phyloP scores from a whole-genome alignment of 2,888 invertebrate genomes.

The Pristionchus fissidentatus region DNA sequence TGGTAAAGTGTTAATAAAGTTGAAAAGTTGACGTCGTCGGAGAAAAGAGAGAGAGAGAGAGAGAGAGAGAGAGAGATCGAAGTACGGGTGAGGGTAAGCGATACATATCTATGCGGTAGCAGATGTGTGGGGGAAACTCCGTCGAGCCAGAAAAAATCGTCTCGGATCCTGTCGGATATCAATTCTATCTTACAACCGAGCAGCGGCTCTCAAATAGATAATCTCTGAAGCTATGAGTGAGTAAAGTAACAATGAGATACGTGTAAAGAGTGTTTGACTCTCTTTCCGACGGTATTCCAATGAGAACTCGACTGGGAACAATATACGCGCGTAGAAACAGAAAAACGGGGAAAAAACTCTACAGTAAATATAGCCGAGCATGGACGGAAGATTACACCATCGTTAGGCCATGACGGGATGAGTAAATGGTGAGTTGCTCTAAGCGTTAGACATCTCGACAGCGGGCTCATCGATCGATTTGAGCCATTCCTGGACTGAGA shows the following conservation, averaged over 20 bases:
- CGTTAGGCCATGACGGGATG: no score
- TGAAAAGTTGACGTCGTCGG: background rate
- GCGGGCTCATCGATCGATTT: conserved; percentile 31
- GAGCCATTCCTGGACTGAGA: conserved; percentile 48
- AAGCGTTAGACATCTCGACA: conserved; percentile 18
- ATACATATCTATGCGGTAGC: conserved; percentile 22
- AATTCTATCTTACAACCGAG: background rate
- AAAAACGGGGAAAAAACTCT: background rate
- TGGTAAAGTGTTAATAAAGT: conserved; percentile 38
- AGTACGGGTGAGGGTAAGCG: background rate
- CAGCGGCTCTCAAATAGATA: no score
- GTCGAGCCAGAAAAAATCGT: conserved; percentile 4
- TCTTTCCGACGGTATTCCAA: no score
- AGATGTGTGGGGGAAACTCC: conserved; percentile 34
- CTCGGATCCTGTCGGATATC: background rate
- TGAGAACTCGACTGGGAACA: no score
- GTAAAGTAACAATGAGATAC: no score
- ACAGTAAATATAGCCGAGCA: no score
- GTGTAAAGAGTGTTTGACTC: no score
- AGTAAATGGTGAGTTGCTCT: no score
- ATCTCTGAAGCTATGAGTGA: no score
- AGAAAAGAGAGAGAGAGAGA: background rate
- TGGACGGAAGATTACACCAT: no score
- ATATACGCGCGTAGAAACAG: background rate
- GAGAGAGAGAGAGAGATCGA: conserved; percentile 14